Evolutionary conservation across 2,888 invertebrate species (phyloP), one percentile per base, ranked within the genome.

Genomic region (Brachyopa scutellaris): DNA sequence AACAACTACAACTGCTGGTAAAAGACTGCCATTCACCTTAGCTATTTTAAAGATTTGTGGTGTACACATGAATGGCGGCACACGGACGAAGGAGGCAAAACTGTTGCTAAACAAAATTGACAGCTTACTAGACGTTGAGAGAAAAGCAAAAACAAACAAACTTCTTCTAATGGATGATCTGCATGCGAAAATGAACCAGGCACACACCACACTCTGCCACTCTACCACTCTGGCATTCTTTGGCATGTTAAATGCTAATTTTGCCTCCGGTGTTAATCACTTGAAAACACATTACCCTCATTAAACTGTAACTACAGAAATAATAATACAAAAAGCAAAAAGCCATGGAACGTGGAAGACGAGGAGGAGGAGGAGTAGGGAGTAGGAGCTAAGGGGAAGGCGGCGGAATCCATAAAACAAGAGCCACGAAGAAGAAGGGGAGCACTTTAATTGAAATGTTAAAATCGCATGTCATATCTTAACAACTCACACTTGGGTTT

Each of bases 261-360:
- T 82, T 55, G 82, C 82, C 82, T 82, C 82, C 82, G 82, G 82
- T 82, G 82, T 82, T 82, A 82, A 82, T 82, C 82, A 82, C 82
- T 82, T 82, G 82, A 82, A 82, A 82, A 82, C 82, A 82, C 82
- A 82, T 82, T 82, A 82, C 82, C 82, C 82, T 82, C 82, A 82
- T 82, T 82, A 82, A 82, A 82, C 70, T 72, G 59, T 77, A 72
- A 82, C 82, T 77, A 77, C 82, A 82, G 70, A 72, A 80, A 76
- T 64, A 80, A 80, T 61, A 70, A 80, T 49, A 74, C 55, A 69
- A 74, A 69, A 69, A 69, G 62, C 40, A 47, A 80, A n/a, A 62
- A 66, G 45, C 55, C 51, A 29, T n/a, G n/a, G n/a, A n/a, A n/a
- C n/a, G 26, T 5, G 26, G 26, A 26, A 51, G 33, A 11, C 19